Conservation (phyloP, 2,113 vertebrate genomes). For the Ameiurus melas region DNA sequence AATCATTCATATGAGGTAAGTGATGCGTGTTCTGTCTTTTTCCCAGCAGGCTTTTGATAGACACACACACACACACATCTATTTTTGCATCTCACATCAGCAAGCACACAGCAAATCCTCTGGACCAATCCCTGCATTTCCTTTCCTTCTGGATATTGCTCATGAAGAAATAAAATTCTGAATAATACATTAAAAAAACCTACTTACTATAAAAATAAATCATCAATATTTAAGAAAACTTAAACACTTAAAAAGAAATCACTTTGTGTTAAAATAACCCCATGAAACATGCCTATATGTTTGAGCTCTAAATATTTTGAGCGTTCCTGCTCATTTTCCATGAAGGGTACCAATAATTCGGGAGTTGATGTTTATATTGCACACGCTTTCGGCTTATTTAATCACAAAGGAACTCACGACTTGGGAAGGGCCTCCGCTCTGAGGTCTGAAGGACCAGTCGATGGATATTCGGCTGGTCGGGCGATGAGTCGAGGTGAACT, state of each 20-base stretch:
- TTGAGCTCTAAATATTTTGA: no score
- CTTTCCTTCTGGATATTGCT: neutral
- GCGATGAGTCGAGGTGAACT: slow-evolving; percentile 77
- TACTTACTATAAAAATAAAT: no score
- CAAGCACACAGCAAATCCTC: neutral
- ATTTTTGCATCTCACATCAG: slow-evolving; percentile 9
- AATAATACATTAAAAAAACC: neutral
- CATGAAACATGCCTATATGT: no score
- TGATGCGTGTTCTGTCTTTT: neutral
- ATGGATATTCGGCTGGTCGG: slow-evolving; percentile 78
- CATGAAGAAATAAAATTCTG: neutral
- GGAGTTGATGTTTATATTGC: no score
- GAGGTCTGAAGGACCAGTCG: slow-evolving; percentile 84
- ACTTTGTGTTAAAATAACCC: no score
- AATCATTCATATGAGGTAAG: slow-evolving; percentile 35
- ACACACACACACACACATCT: neutral
- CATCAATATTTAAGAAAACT: neutral
- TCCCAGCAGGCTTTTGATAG: slow-evolving; percentile 21
- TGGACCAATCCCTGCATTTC: neutral
- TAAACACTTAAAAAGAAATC: no score
- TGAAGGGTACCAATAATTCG: neutral
- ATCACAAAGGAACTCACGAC: slow-evolving; percentile 62
- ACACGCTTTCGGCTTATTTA: no score
- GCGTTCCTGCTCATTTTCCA: no score
- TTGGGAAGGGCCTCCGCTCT: slow-evolving; percentile 67